Evolutionary conservation across 2,113 vertebrate genomes (phyloP).

Genomic region (Agapornis roseicollis): DNA sequence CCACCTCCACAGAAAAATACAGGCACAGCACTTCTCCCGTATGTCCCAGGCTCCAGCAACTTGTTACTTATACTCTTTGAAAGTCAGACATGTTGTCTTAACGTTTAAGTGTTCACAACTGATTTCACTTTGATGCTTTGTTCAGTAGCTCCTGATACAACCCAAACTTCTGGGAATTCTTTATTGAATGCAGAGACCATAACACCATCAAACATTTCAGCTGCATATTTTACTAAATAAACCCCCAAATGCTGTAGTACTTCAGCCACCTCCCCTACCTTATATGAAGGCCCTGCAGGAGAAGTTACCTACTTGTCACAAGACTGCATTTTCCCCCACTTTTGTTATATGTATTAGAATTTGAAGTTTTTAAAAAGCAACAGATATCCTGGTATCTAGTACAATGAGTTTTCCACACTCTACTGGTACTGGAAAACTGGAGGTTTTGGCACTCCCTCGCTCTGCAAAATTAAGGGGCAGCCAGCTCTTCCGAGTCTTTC

Average conservation of each 20-base stretch:
- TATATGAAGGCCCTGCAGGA: background rate
- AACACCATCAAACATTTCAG: background rate
- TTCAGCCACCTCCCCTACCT: background rate
- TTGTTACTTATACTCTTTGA: background rate
- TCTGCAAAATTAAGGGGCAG: background rate
- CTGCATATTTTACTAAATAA: background rate
- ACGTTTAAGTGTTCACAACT: fast-evolving
- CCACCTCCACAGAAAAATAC: background rate
- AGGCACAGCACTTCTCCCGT: background rate
- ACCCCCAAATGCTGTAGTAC: background rate
- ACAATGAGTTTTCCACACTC: background rate
- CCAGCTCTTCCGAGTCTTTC: background rate
- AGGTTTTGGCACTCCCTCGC: background rate
- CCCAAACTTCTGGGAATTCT: background rate
- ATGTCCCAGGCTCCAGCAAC: background rate
- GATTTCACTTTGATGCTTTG: background rate
- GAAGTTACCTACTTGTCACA: background rate
- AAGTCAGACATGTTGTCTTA: background rate
- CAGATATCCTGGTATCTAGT: background rate
- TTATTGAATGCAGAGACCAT: background rate
- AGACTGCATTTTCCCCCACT: background rate
- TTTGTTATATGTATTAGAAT: background rate
- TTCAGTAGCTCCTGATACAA: background rate
- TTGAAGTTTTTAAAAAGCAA: background rate
- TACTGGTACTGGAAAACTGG: background rate